Percentiles rank a stretch among this genome's conserved stretches.
Evolutionary conservation across 2,888 invertebrate genomes (phyloP).

Genomic region (Drosophila conformis): DNA sequence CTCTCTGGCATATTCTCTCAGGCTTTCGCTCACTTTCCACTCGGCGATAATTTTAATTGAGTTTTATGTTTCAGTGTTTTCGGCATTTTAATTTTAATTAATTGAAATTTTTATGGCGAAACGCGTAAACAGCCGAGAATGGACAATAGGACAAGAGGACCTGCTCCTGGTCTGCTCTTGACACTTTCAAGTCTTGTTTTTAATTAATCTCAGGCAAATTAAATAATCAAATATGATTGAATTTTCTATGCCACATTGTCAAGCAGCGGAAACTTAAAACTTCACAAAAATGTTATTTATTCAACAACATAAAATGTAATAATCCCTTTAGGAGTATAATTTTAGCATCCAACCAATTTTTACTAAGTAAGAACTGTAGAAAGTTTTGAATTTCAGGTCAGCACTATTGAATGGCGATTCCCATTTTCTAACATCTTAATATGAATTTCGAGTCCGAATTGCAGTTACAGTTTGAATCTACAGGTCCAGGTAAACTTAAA

Average conservation of each 20-base stretch:
- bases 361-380: background rate
- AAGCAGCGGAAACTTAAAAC: constrained; percentile 10
- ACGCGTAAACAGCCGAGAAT: background rate
- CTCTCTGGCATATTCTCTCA: constrained; percentile 10
- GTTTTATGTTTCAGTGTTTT: constrained; percentile 33
- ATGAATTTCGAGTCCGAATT: background rate
- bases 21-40: constrained; percentile 7
- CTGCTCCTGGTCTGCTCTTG: constrained; percentile 26
- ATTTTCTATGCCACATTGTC: constrained; percentile 16
- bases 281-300: background rate
- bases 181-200: constrained; percentile 37
- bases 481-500: background rate
- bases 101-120: constrained; percentile 47
- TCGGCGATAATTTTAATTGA: constrained; percentile 47
- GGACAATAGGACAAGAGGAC: background rate
- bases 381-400: background rate
- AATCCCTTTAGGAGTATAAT: background rate
- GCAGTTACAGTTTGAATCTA: background rate
- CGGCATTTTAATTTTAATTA: constrained; percentile 16
- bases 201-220: constrained; percentile 40
- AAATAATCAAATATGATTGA: constrained; percentile 30
- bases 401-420: background rate
- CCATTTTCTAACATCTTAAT: background rate
- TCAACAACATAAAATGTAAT: background rate
- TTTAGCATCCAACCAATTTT: background rate